Evolutionary conservation across 2,888 invertebrate genomes (phyloP).

Genomic region (Rhimphoctona megacephalus): DNA sequence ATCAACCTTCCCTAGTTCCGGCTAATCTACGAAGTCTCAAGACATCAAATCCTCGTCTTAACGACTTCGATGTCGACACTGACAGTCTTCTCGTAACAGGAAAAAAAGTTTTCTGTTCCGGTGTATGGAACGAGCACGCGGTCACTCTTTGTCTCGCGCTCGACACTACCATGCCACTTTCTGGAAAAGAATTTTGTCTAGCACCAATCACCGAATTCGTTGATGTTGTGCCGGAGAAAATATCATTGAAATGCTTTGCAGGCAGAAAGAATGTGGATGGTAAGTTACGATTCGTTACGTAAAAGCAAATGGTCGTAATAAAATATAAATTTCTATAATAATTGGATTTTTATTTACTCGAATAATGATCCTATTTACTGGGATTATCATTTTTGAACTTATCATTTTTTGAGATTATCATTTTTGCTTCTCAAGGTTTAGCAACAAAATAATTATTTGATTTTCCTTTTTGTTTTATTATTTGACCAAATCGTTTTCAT

Average conservation of each 20-base stretch:
- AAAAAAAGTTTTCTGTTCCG: slow-evolving; percentile 91
- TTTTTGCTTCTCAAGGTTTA: neutral
- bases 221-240: slow-evolving; percentile 90
- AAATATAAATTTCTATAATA: slow-evolving; percentile 18
- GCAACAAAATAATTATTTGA: neutral
- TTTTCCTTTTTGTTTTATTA: neutral
- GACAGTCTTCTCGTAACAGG: slow-evolving; percentile 87
- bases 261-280: slow-evolving; percentile 90
- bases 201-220: slow-evolving; percentile 93
- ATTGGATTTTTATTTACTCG: neutral
- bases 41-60: slow-evolving; percentile 90
- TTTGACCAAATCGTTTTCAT: neutral
- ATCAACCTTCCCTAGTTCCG: slow-evolving; percentile 90
- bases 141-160: slow-evolving; percentile 86
- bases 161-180: slow-evolving; percentile 87
- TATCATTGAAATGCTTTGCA: slow-evolving; percentile 85
- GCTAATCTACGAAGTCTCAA: slow-evolving; percentile 90
- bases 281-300: slow-evolving; percentile 76
- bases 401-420: too few species aligned
- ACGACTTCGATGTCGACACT: slow-evolving; percentile 89
- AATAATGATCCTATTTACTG: neutral
- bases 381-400: too few species aligned
- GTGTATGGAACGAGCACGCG: slow-evolving; percentile 88
- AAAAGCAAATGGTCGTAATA: neutral
- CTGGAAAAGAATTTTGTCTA: slow-evolving; percentile 88